These are phyloP conservation scores for Strigamia maritima DNA, from an alignment of 2,888 invertebrate species.

Conservation along the genomic window DNA sequence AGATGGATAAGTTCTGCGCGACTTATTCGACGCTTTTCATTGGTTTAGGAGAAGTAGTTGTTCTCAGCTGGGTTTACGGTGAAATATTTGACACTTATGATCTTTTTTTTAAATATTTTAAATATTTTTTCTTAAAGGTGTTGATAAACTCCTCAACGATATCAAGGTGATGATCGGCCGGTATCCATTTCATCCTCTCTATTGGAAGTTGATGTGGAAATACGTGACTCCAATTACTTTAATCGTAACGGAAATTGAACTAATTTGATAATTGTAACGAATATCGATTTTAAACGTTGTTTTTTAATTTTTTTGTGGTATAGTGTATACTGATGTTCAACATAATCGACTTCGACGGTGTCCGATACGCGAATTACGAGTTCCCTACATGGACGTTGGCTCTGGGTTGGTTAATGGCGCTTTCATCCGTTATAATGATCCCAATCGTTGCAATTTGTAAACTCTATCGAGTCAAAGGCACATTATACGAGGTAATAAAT, in stretches of 20 bases:
- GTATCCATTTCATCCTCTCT: conserved; percentile 59
- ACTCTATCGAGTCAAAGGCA: conserved; percentile 46
- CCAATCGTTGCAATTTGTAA: conserved; percentile 62
- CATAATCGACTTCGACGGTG: conserved; percentile 64
- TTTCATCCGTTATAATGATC: conserved; percentile 67
- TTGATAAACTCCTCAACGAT: conserved; percentile 55
- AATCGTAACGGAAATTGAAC: conserved; percentile 60
- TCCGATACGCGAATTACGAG: conserved; percentile 63
- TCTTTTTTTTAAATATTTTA: no score
- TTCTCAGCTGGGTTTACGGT: conserved; percentile 69
- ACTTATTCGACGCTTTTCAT: conserved; percentile 71
- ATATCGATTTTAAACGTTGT: neutral
- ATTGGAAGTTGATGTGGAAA: conserved; percentile 73
- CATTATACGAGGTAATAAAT: conserved; percentile 31
- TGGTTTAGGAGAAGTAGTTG: conserved; percentile 64
- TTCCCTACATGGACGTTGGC: conserved; percentile 71
- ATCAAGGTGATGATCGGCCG: conserved; percentile 61
- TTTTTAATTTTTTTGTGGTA: neutral
- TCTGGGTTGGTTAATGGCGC: conserved; percentile 69
- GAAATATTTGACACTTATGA: no score
- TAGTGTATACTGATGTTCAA: conserved; percentile 72
- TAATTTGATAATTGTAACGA: no score
- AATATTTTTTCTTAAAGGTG: no score
- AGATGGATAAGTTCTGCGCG: conserved; percentile 71
- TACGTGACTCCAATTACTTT: conserved; percentile 66